Evolutionary conservation across 2,797 vertebrate genomes (phyloP).

Genomic region (Emydoidea blandingii): DNA sequence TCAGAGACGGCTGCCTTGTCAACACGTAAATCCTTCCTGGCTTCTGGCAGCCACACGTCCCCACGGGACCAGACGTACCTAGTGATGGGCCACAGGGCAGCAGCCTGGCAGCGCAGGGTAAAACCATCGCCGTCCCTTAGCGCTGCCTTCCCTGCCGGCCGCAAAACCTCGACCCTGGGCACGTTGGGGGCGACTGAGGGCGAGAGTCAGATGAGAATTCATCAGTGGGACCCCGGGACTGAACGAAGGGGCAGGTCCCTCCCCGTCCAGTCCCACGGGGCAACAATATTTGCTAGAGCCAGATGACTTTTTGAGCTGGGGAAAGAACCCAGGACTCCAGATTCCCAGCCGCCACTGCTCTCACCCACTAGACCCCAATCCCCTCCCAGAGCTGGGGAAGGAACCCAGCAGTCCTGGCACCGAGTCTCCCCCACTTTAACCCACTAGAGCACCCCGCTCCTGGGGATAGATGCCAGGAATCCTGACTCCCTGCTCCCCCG

Average conservation of each 20-base stretch:
- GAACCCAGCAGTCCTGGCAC: too few species aligned
- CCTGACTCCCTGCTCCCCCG: too few species aligned
- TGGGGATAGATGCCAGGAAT: too few species aligned
- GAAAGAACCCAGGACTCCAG: background rate
- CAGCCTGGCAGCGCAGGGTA: too few species aligned
- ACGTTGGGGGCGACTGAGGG: background rate
- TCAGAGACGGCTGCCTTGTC: background rate
- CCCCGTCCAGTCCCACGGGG: too few species aligned
- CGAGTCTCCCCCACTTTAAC: too few species aligned
- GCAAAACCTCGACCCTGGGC: rapidly evolving
- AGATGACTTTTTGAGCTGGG: background rate
- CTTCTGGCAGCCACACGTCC: background rate
- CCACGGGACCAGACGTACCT: background rate
- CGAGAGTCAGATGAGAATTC: background rate
- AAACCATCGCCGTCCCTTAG: too few species aligned
- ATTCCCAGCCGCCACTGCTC: background rate
- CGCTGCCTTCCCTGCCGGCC: background rate
- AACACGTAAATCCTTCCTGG: background rate
- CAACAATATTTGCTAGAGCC: too few species aligned
- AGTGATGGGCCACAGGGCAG: too few species aligned
- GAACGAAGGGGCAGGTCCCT: background rate
- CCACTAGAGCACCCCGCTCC: too few species aligned
- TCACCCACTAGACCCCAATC: too few species aligned
- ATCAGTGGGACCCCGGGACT: background rate
- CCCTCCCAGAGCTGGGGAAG: too few species aligned